Conservation (phyloP, 2,113 vertebrate genomes). For the Gavialis gangeticus region DNA sequence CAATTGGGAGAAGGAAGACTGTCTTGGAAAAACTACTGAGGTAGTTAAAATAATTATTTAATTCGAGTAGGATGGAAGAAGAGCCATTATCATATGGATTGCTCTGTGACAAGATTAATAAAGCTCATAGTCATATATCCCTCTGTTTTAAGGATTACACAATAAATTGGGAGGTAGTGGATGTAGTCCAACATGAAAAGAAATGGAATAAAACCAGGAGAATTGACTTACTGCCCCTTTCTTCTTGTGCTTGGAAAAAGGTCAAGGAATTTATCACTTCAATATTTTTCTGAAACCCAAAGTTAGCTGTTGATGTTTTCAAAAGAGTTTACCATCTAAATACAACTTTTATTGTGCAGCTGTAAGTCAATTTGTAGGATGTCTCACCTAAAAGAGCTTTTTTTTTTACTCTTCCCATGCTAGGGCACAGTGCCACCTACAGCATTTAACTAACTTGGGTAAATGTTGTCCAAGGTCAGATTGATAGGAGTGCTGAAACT, state of each 20-base stretch:
- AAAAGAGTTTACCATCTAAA: neutral
- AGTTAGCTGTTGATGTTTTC: rapidly evolving
- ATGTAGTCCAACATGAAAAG: neutral
- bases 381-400: neutral
- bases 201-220: neutral
- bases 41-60: rapidly evolving
- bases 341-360: neutral
- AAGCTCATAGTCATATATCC: neutral
- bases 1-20: neutral
- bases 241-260: rapidly evolving
- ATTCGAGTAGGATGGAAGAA: no score
- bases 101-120: rapidly evolving
- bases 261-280: neutral
- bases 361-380: neutral
- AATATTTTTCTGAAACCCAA: neutral
- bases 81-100: rapidly evolving
- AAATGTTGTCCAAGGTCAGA: neutral
- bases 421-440: neutral
- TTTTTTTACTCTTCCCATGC: neutral
- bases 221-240: neutral
- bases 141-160: rapidly evolving
- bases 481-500: neutral
- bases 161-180: neutral
- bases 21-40: neutral
- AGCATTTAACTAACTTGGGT: neutral